Percentiles rank a stretch among this genome's conserved stretches.
phyloP scores from a whole-genome alignment of 2,113 vertebrate genomes.

The Serilophus lunatus region DNA sequence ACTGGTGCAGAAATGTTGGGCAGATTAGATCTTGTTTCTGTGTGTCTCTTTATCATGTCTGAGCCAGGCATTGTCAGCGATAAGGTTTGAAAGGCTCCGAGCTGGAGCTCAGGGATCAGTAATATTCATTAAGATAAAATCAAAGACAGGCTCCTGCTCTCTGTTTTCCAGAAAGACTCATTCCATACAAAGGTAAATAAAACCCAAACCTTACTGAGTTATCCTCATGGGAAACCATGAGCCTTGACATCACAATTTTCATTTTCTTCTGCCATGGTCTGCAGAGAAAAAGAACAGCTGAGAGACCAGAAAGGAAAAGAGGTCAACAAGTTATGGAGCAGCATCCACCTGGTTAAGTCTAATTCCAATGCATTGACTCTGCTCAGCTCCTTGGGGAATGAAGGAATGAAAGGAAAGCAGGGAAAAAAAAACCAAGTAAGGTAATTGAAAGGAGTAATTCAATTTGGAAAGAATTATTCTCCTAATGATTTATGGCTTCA shows the following conservation, averaged over 20 bases:
- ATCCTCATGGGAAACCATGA: not conserved
- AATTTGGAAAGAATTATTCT: slow-evolving; percentile 42
- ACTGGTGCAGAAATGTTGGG: not conserved
- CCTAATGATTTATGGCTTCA: slow-evolving; percentile 58
- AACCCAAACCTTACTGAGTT: not conserved
- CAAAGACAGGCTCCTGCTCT: not conserved
- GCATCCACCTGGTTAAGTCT: not conserved
- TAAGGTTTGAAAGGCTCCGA: not conserved
- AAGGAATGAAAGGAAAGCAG: not conserved
- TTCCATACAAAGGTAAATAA: not conserved
- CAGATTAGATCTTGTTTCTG: not conserved
- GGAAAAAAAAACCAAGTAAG: not conserved
- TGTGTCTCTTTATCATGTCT: not conserved
- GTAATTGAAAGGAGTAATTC: slow-evolving; percentile 46
- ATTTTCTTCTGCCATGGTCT: not conserved
- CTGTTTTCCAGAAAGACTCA: not conserved
- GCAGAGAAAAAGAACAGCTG: not conserved
- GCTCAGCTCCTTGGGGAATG: not conserved
- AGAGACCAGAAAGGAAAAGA: not conserved
- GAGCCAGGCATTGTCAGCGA: not conserved
- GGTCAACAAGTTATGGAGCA: not conserved
- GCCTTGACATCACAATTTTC: not conserved
- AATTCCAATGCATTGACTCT: not conserved
- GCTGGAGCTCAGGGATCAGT: not conserved
- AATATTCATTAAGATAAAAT: not conserved